Base-by-base conservation (phyloP, 1,140 invertebrate species). In the Drosophila kohkoa region DNA sequence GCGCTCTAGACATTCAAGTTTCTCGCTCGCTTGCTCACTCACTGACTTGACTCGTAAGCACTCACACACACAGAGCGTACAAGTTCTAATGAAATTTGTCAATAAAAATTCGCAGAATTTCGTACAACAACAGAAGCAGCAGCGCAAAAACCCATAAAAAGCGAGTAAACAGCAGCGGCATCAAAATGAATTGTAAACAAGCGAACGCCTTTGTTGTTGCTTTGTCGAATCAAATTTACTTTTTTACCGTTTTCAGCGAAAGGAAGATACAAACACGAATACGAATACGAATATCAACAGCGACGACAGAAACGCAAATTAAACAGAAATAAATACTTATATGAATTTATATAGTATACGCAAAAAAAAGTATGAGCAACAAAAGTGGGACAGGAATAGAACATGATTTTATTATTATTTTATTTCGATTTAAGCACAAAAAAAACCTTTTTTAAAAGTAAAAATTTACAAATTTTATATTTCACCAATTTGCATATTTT, bases 201-300 rank as follows among this genome's bases (percentile, higher is more conserved):
- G 70, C 66, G 76, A 76, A 54, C 55, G 63, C 60, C 49, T 68
- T 75, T 88, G 75, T 81, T 85, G 62, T 64, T 74, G 58, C 20
- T 25, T 25, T 78, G 54, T 60, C 86, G 78, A 90, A 90, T 81
- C 72, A 90, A 90, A 91, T 89, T 91, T 91, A 91, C 88, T 89
- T 91, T 91, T 91, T 91, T 91, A 91, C 88, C 88, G 88, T 91
- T 91, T 91, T 85, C 77, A 91, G 88, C 88, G 88, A 91, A 91
- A 91, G 88, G 88, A 91, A 82, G 76, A 75, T 67, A 77, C 74
- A 73, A 67, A 45, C 43, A 73, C 16, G n/a, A 59, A 63, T 55
- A 43, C 74, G 67, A 67, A 45, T 35, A 73, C 16, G n/a, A 59
- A 63, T 55, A 43, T 11, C 7, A 10, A n/a, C 16, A 25, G 13